These are phyloP conservation scores for Neotoxoptera formosana DNA, from an alignment of 1,140 invertebrate species.

Conservation along the genomic window DNA sequence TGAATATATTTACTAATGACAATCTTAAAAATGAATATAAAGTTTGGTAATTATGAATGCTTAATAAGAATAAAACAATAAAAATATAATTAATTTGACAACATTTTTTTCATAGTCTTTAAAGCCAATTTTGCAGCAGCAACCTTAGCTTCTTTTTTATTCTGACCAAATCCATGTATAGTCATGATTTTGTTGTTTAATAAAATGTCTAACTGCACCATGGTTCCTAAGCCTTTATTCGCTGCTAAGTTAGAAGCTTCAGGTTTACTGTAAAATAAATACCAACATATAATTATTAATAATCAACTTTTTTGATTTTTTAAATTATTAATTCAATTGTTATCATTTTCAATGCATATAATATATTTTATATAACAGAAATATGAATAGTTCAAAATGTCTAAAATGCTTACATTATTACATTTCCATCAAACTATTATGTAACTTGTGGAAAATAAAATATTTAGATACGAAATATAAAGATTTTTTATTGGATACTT, in stretches of 20 bases:
- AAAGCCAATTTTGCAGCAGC: constrained; percentile 80
- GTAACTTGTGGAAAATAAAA: background rate
- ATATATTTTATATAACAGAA: background rate
- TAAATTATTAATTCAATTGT: background rate
- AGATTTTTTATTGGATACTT: too few species aligned
- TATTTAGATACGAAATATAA: too few species aligned
- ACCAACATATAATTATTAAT: background rate
- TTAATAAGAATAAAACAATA: background rate
- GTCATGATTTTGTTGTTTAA: constrained; percentile 67
- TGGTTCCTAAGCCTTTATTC: background rate
- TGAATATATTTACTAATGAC: background rate
- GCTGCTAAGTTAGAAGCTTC: background rate
- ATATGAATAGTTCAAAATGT: background rate
- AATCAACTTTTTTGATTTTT: background rate
- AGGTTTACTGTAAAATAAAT: constrained; percentile 44
- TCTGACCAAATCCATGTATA: constrained; percentile 75
- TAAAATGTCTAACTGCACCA: background rate
- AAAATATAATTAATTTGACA: background rate
- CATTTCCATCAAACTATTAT: background rate
- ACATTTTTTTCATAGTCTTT: constrained; percentile 61
- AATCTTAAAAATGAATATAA: background rate
- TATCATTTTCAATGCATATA: too few species aligned
- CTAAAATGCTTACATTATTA: background rate
- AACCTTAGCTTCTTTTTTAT: constrained; percentile 73
- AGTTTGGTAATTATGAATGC: background rate